Evolutionary conservation across 2,888 invertebrate genomes (phyloP), one percentile per base, ranked within the genome.

Genomic region (Morpho helenor): DNA sequence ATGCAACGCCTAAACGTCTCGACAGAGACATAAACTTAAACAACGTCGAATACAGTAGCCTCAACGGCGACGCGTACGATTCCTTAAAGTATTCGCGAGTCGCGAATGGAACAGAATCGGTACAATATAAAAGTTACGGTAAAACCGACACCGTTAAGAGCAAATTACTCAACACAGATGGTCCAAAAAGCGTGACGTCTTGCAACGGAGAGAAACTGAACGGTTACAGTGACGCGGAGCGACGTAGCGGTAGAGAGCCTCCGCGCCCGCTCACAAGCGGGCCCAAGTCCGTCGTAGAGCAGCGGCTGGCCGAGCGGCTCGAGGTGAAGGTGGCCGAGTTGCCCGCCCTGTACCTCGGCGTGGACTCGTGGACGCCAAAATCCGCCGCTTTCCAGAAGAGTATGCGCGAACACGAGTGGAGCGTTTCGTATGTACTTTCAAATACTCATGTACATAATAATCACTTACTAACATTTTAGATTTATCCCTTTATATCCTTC

Each of bases 291-390:
- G 72, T 87, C 64, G 90, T 88, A 61, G 90, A 90, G 64, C 87
- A 87, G 75, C 75, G 90, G 67, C 91, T 83, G 70, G 92, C 84
- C 51, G 86, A 91, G 68, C 81, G 88, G 44, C 84, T 91, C 52
- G 92, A 92, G 73, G 88, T 86, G 66, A 91, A 90, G 80, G 89
- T 86, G 64, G 87, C 91, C 50, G 91, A 92, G 76, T 90, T 93
- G 80, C 94, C 95, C 56, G 93, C 94, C 68, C 92, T 95, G 65
- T 95, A 95, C 84, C 92, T 94, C 71, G 93, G 94, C 61, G 92
- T 94, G 78, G 90, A 89, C 70, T 94, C 94, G 73, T 95, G 95
- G 95, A 94, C 94, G 76, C 94, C 95, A 77, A 95, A 95, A 89
- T 95, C 91, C 22, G 84, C 86, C 72, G 84, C 88, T 63, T 91